Percentiles rank a stretch among this genome's conserved stretches.
These are phyloP conservation scores for Rhagoletis pomonella DNA, from an alignment of 1,140 invertebrate genomes.

Conservation along the genomic window DNA sequence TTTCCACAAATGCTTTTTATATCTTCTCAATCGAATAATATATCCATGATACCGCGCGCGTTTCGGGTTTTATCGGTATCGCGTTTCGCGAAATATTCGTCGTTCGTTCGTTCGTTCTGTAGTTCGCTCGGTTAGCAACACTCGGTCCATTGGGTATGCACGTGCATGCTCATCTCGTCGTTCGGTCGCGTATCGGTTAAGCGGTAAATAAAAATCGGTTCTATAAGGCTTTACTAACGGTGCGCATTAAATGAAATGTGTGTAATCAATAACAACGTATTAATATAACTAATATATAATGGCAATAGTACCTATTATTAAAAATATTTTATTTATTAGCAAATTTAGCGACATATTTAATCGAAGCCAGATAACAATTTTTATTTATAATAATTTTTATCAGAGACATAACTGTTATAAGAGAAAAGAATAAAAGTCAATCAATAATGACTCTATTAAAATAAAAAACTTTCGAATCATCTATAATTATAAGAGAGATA, in stretches of 20 bases:
- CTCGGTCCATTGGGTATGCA: slow-evolving; percentile 17
- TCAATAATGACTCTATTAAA: no score
- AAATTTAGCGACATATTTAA: slow-evolving; percentile 22
- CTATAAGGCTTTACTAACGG: slow-evolving; percentile 18
- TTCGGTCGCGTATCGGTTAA: slow-evolving; percentile 30
- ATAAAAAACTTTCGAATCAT: no score
- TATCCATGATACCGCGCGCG: slow-evolving; percentile 63
- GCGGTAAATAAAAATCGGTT: not conserved
- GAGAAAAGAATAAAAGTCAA: no score
- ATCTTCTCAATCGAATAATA: not conserved
- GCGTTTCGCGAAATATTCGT: slow-evolving; percentile 71
- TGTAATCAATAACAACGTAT: not conserved
- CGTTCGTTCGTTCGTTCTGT: slow-evolving; percentile 69
- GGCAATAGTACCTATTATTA: slow-evolving; percentile 50
- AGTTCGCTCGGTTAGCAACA: slow-evolving; percentile 59
- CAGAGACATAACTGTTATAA: no score
- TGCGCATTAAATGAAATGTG: slow-evolving; percentile 27
- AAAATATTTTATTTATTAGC: slow-evolving; percentile 39
- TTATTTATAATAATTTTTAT: not conserved
- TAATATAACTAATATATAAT: not conserved
- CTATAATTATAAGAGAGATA: no score
- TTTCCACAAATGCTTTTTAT: slow-evolving; percentile 20
- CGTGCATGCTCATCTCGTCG: slow-evolving; percentile 58
- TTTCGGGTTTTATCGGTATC: slow-evolving; percentile 71
- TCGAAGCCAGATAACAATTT: not conserved